Evolutionary conservation across 1,140 invertebrate genomes (phyloP), one percentile per base, ranked within the genome.

Genomic region (Homarus americanus): DNA sequence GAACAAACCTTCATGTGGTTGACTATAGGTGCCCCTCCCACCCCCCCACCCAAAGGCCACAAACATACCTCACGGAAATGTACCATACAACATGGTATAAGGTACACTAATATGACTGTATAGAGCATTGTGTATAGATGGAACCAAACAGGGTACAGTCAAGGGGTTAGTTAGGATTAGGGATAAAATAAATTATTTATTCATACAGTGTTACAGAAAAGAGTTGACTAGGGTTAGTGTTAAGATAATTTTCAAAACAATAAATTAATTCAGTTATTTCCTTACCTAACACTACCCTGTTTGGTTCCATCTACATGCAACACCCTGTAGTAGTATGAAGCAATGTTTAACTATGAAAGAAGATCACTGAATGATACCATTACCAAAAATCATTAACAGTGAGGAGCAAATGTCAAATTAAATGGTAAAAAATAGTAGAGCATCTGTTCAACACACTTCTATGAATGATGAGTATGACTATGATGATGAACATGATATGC

Each of bases 401-500:
- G 34, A 82, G 36, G 1, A 82, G 36, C 1, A 58, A 58, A 15
- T 53, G 32, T 17, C 24, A 82, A 49, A 82, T 36, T 79, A 32
- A 79, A 49, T 34, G 32, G 28, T 58, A 32, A 82, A 24, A 58
- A 82, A 82, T 58, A 28, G 17, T 32, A 32, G 12, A 36, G 58
- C 9, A 32, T 20, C 53, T 58, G 20, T 24, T 58, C 53, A 58
- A 58, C 63, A 69, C 28, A 69, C n/a, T 32, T 63, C 20, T 5
- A 15, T 20, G 15, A 63, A 15, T 49, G 58, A 63, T 63, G 24
- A 63, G 5, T 20, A 63, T 63, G 7, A 32, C 44, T 49, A 82
- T 82, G 44, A 82, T 58, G 58, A 82, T 82, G 49, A 28, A 58
- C 58, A 82, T 82, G 79, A 82, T 82, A 82, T 82, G 79, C 79